A percentile compares a stretch with the other conserved stretches of the same genome.
These are phyloP conservation scores for Ancistrus triradiatus DNA, from an alignment of 2,113 vertebrate species.

Conservation along the genomic window DNA sequence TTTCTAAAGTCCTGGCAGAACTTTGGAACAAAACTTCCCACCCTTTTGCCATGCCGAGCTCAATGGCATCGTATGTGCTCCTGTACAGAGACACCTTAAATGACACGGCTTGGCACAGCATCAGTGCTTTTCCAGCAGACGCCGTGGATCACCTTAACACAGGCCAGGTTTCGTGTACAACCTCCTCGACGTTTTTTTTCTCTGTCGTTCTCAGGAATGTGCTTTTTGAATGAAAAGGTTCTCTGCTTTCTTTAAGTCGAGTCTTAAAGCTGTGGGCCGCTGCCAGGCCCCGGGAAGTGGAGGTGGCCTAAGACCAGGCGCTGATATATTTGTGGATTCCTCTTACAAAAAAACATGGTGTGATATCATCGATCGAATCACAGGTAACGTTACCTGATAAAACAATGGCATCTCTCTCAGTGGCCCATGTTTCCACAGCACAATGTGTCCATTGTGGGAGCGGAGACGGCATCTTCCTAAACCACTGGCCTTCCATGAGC, in stretches of 20 bases:
- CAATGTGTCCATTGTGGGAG: slow-evolving; percentile 60
- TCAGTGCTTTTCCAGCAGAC: slow-evolving; percentile 38
- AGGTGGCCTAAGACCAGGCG: slow-evolving; percentile 55
- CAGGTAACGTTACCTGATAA: slow-evolving; percentile 68
- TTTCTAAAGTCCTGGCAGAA: slow-evolving; percentile 28
- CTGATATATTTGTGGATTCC: slow-evolving; percentile 61
- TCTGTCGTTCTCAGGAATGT: slow-evolving; percentile 50
- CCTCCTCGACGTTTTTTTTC: slow-evolving; percentile 34
- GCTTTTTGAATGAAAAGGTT: slow-evolving; percentile 48
- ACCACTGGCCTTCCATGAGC: slow-evolving; percentile 38
- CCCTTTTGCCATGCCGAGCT: slow-evolving; percentile 31
- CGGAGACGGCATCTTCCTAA: slow-evolving; percentile 45
- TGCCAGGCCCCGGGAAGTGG: slow-evolving; percentile 48
- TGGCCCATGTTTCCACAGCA: slow-evolving; percentile 50
- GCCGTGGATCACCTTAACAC: slow-evolving; percentile 48
- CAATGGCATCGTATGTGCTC: slow-evolving; percentile 39
- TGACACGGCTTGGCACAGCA: slow-evolving; percentile 47
- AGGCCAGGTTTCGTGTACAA: slow-evolving; percentile 26
- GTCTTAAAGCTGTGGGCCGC: slow-evolving; percentile 27
- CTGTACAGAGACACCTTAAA: slow-evolving; percentile 43
- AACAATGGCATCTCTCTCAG: slow-evolving; percentile 66
- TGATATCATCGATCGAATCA: slow-evolving; percentile 59
- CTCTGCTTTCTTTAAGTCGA: slow-evolving; percentile 51
- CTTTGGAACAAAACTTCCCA: slow-evolving; percentile 30
- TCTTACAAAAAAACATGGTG: slow-evolving; percentile 60